These are phyloP conservation scores for Antheraea assamensis DNA, from an alignment of 2,888 invertebrate genomes.

Conservation along the genomic window DNA sequence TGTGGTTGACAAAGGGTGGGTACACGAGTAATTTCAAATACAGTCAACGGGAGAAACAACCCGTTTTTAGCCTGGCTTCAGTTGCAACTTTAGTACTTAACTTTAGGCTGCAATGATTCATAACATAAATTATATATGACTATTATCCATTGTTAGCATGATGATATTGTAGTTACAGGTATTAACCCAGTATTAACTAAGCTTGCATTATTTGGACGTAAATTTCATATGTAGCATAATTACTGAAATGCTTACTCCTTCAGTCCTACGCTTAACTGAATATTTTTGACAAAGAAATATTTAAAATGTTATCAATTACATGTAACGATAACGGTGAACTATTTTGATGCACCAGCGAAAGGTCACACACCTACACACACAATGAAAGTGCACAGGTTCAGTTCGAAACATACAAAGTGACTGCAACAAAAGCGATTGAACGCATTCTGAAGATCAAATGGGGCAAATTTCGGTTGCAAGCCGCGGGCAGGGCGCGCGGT, in stretches of 20 bases:
- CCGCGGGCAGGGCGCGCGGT: constrained; percentile 52
- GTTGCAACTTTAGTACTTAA: no score
- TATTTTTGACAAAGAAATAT: background rate
- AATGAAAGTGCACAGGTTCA: background rate
- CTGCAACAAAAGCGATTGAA: constrained; percentile 79
- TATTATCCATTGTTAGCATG: no score
- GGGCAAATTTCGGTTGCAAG: constrained; percentile 76
- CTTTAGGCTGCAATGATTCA: no score
- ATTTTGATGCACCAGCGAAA: background rate
- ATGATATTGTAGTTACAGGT: no score
- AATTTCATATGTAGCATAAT: no score
- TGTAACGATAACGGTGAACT: background rate
- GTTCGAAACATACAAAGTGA: constrained; percentile 61
- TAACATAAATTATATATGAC: no score
- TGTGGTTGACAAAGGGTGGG: background rate
- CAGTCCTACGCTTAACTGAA: no score
- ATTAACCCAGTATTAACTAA: no score
- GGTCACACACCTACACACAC: background rate
- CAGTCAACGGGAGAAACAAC: background rate
- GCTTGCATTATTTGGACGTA: no score
- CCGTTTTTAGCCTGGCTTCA: no score
- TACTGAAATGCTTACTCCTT: no score
- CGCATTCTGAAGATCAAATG: constrained; percentile 73
- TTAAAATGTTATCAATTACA: background rate
- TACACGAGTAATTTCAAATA: background rate